Base-by-base conservation (phyloP, 2,888 invertebrate genomes). In the Drosophila hawaiiensis region DNA sequence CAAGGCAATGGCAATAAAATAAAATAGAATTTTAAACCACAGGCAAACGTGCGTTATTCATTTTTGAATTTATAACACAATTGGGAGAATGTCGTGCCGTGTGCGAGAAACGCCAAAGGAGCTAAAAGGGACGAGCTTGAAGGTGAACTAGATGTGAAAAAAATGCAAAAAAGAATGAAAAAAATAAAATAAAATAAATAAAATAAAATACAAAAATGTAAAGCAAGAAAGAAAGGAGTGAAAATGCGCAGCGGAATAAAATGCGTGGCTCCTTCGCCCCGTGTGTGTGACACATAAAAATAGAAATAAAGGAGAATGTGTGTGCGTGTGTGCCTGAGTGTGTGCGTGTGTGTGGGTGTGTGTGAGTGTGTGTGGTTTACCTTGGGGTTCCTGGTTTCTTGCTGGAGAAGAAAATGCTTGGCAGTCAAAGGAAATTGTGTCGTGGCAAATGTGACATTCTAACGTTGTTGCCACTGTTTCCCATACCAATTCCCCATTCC, bases 11-110 rank as follows among this genome's bases (percentile, higher is more conserved):
- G 78, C 78, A 88, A 88, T 88, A 84, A 89, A 89, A 84, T 89
- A 83, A 87, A 86, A 87, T 87, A 75, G 83, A 88, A 88, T 85
- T 78, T 83, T 74, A 73, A 89, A 87, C 88, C 90, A 80, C 88
- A 88, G 74, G 82, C 83, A 89, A 90, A 89, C 88, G 88, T 88
- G 88, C 90, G 89, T 89, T 88, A 88, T 86, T 90, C 84, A 90
- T 88, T 90, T 90, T 82, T 90, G 84, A 88, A 88, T 88, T 88
- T 88, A 90, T 89, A 89, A 89, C 90, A 86, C 88, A 88, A 88
- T 88, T 88, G 88, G 84, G 83, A 86, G 83, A 82, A 72, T 80
- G 89, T 82, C 73, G 71, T 70, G 60, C 54, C 68, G 65, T 70
- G 80, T 65, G 65, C 62, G 60, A 73, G 60, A 73, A 71, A 76